These are phyloP conservation scores for Microctonus aethiopoides DNA, from an alignment of 2,888 invertebrate genomes.

Conservation along the genomic window DNA sequence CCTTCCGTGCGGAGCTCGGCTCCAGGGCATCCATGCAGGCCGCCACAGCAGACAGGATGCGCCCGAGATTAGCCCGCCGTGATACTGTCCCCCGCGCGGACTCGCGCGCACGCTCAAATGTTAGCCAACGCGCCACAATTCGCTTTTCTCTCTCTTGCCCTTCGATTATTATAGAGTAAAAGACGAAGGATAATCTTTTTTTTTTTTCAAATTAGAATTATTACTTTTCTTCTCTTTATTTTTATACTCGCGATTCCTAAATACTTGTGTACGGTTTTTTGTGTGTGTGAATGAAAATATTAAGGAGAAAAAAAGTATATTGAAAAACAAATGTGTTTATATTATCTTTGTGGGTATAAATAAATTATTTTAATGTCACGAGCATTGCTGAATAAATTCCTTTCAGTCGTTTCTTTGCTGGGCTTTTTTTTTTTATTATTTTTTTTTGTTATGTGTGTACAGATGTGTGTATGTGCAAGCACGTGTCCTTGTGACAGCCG, in stretches of 20 bases:
- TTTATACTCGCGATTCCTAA: too few species aligned
- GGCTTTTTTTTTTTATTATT: neutral
- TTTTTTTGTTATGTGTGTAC: neutral
- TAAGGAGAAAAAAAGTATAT: neutral
- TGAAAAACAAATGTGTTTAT: neutral
- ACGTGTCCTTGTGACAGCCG: constrained; percentile 1
- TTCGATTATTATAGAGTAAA: neutral
- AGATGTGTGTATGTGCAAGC: neutral
- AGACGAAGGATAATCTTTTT: neutral
- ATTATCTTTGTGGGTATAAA: neutral
- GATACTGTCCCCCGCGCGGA: constrained; percentile 62
- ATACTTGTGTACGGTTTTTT: too few species aligned
- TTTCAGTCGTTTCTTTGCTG: neutral
- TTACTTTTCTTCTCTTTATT: too few species aligned
- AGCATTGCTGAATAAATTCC: neutral
- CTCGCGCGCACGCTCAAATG: constrained; percentile 26
- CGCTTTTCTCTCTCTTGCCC: neutral
- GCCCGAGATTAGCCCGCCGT: constrained; percentile 61
- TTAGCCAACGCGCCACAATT: constrained; percentile 21
- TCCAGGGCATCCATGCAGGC: constrained; percentile 42
- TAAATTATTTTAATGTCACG: neutral
- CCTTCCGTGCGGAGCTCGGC: constrained; percentile 56
- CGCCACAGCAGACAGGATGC: constrained; percentile 59
- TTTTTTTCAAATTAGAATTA: neutral
- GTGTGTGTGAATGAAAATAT: neutral